Percentiles rank a stretch among this genome's conserved stretches.
Evolutionary conservation across 2,797 vertebrate genomes (phyloP).

Genomic region (Ciconia nigra): DNA sequence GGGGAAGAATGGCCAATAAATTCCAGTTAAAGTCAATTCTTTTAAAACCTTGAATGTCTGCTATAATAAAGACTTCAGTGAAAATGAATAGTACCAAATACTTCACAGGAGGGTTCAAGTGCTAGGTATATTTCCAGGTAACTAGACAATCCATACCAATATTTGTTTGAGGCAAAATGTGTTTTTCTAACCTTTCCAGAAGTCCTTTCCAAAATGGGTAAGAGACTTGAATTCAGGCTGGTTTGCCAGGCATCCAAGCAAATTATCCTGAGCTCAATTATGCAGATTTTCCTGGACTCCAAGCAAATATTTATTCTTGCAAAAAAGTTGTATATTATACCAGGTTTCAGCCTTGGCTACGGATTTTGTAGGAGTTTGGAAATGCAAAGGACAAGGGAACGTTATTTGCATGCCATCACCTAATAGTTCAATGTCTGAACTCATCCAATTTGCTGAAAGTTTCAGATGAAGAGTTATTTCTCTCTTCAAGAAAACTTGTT

Average conservation of each 20-base stretch:
- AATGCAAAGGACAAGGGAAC: neutral
- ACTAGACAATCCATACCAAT: neutral
- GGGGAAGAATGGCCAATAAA: conserved; percentile 5
- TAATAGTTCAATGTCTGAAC: neutral
- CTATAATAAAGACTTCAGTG: conserved; percentile 23
- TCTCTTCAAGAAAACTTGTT: neutral
- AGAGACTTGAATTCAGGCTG: neutral
- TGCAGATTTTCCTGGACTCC: neutral
- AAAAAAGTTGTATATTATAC: neutral
- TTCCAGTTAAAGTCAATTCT: neutral
- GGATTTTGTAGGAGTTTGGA: neutral
- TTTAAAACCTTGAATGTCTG: neutral
- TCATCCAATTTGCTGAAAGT: neutral
- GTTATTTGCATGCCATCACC: neutral
- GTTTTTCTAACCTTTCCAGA: neutral
- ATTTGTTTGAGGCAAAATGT: neutral
- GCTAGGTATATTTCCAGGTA: neutral
- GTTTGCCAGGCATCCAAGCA: neutral
- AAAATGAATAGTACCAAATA: neutral
- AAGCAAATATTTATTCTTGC: neutral
- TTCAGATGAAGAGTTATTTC: neutral
- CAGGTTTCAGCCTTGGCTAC: neutral
- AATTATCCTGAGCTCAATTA: neutral
- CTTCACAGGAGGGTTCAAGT: neutral
- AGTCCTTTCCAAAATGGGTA: neutral